Evolutionary conservation across 2,113 vertebrate genomes (phyloP), one percentile per base, ranked within the genome.

Genomic region (Perognathus longimembris): DNA sequence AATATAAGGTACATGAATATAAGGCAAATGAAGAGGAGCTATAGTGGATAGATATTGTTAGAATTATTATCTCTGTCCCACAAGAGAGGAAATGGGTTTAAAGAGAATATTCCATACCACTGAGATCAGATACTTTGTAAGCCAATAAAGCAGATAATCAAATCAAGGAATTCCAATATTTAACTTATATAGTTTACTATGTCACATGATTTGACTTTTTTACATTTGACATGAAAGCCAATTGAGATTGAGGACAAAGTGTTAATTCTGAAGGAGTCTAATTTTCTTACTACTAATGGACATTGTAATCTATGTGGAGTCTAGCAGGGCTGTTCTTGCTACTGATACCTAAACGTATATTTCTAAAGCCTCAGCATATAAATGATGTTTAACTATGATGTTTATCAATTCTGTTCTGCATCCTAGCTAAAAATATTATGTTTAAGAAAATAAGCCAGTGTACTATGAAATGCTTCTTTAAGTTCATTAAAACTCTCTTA

Each of bases 71-170:
- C 21, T 93, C 22, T 40, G 38, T 36, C 73, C 20, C 63, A 30
- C 54, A 28, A 71, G 93, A 75, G n/a, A 91, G 30, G 24, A 89
- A 92, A 63, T 50, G 71, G 66, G 45, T 38, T 93, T 85, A 66
- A 11, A 64, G 83, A 91, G 59, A 67, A 88, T 57, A 75, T 34
- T n/a, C 3, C 32, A 38, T 17, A 32, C 14, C 20, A 3, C 21
- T 76, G 85, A 92, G 67, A 67, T 81, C 78, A 54, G 24, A 50
- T 30, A 75, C 40, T 30, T 70, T 24, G 2, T 8, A 67, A 90
- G 24, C 86, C 45, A n/a, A 5, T 57, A 71, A 88, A 88, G 28
- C 34, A 90, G 61, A 84, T 91, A 42, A 63, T 90, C 94, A 93
- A 93, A 84, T 22, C 15, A 10, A 91, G 85, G 20, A 42, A 82